Conservation (phyloP, 2,888 invertebrate genomes). For the Platycnemis pennipes region DNA sequence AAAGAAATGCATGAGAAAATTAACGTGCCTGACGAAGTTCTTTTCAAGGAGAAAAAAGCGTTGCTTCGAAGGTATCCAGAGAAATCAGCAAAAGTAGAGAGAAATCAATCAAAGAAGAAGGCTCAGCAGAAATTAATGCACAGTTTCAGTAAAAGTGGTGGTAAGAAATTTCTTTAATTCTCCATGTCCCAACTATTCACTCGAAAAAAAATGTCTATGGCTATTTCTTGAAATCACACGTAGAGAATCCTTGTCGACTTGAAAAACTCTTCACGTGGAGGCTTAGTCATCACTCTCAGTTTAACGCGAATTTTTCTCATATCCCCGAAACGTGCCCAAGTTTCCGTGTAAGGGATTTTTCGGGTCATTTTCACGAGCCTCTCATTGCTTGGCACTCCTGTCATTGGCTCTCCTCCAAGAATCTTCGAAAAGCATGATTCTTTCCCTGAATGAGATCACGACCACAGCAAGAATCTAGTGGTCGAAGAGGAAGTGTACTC, state of each 20-base stretch:
- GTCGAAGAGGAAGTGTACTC: too few species aligned
- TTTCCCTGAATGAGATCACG: neutral
- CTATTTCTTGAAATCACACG: neutral
- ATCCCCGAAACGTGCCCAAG: neutral
- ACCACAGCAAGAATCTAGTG: neutral
- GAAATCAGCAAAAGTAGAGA: neutral
- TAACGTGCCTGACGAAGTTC: neutral
- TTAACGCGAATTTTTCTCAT: conserved; percentile 14
- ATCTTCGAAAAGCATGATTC: neutral
- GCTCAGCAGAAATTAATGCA: neutral
- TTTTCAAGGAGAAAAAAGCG: neutral
- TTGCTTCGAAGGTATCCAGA: too few species aligned
- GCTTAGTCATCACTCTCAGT: neutral
- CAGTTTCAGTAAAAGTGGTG: neutral
- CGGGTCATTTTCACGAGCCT: neutral
- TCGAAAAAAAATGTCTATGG: neutral
- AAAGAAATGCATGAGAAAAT: neutral
- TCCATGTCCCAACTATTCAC: neutral
- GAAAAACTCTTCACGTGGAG: conserved; percentile 4
- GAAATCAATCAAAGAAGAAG: neutral
- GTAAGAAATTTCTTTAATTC: neutral
- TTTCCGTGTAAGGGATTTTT: conserved; percentile 25
- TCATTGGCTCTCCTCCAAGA: neutral
- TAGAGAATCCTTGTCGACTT: neutral
- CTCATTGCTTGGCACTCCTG: neutral